Evolutionary conservation across 2,888 invertebrate species (phyloP), one percentile per base, ranked within the genome.

Genomic region (Siphlonurus alternatus): DNA sequence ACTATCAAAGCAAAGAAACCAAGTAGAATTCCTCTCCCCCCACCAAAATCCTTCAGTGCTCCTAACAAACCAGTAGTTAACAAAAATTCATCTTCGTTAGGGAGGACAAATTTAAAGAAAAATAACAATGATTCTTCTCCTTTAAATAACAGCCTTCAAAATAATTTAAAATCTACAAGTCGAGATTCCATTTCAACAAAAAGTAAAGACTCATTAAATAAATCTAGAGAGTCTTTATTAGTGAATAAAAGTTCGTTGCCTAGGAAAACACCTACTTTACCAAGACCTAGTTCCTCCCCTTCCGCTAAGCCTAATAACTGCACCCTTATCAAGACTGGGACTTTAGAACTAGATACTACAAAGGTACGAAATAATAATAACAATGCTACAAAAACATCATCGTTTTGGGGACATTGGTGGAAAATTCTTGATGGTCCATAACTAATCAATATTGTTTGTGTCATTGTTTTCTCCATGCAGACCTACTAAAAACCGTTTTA

Each of bases 21-120:
- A 3, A 64, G 64, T 53, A 59, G 64, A 38, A 64, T 64, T 64
- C 64, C 64, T 19, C 64, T 64, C 2, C 64, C 60, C n/a, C 60
- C 64, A 18, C 10, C 61, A 7, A 63, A 63, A 38, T 38, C 38
- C 56, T 20, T 22, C 20, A 56, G 5, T 20, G 15, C 56, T 10
- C 56, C 56, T n/a, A 56, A n/a, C 7, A 22, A 22, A n/a, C 7
- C 19, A 10, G 5, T 20, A 18, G n/a, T 5, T 7, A 56, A 56
- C 7, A 56, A 56, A 22, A 56, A 56, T 20, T 20, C 56, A 5
- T 56, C 56, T n/a, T 56, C 56, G 7, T 56, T 56, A 20, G 56
- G 56, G 5, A 56, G 56, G n/a, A 5, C 56, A 22, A 56, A 20
- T 22, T 22, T 56, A 22, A 56, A 56, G 56, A 56, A 56, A 22